Base-by-base conservation (phyloP, 2,888 invertebrate genomes). In the Noctuana brunneofusca region DNA sequence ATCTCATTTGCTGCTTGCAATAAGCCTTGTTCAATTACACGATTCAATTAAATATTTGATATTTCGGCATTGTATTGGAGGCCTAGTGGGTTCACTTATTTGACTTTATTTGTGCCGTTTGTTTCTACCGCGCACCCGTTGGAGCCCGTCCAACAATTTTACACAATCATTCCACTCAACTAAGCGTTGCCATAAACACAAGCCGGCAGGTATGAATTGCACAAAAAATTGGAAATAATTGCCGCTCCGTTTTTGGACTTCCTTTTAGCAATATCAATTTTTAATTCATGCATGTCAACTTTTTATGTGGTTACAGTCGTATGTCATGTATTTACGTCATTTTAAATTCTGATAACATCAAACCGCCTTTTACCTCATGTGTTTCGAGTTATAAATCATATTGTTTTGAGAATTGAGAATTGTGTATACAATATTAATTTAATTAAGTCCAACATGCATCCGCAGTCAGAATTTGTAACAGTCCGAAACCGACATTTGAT, bases 131-230 rank as follows among this genome's bases (percentile, higher is more conserved):
- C 79, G 78, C 80, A 78, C 81, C 75, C 77, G 84, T 86, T 91
- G 90, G 90, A 89, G 78, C 72, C 74, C 71, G 79, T 87, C 90
- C 90, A 90, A 91, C 84, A 85, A 84, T 87, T 91, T 90, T 90
- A 90, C 89, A 90, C 89, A 90, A 90, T 91, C 89, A 90, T 91
- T 90, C 89, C 90, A 90, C 87, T 90, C 89, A 89, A 90, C 89
- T 89, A 89, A 90, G 89, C 90, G 88, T 84, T 83, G 82, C 86
- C 87, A 89, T 90, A 90, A 91, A 90, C 90, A 90, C 85, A 86
- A 84, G 76, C 81, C 84, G 86, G 84, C 87, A 87, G 83, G 85
- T 89, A 90, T 89, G 85, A 87, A 88, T 86, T 84, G 88, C 87
- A 83, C 84, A 86, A 89, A 89, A 88, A 89, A 86, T 79, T 83